Evolutionary conservation across 2,888 invertebrate genomes (phyloP), one percentile per base, ranked within the genome.

Genomic region (Aleiodes alternator): DNA sequence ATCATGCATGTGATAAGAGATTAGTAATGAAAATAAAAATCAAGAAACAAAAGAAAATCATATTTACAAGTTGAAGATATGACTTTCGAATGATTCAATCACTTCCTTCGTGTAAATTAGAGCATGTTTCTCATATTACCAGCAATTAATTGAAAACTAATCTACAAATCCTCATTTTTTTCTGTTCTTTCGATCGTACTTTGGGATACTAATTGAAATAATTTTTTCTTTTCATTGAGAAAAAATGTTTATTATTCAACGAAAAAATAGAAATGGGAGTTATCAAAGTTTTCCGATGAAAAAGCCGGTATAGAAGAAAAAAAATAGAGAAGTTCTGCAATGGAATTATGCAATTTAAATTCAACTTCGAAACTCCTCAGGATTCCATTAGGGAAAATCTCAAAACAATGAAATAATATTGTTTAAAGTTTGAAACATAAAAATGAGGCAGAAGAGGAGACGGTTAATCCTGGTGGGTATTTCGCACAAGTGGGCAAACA

Each of bases 401-500:
- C n/a, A 51, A 11, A 68, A 68, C 68, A 51, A 51, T 51, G 31
- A 31, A 51, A 51, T 31, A 68, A 51, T 68, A 51, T 68, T 68
- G 68, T 51, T 51, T 68, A 31, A 68, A 50, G 34, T 68, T 64
- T 43, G 23, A 43, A 48, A 38, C 16, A 14, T 64, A 64, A 64
- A 64, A 64, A 64, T 64, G 14, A 64, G n/a, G 64, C 7, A 43
- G 43, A 9, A 43, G 43, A 9, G 43, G 43, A 11, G 7, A 11
- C 43, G 43, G 43, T 43, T 64, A 64, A 64, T 64, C 64, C 64
- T 43, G 43, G 16, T 68, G 51, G 50, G 68, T 68, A 68, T 51
- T 68, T 68, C 23, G 68, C 68, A 68, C 50, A 51, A 68, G 64
- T 64, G 64, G 64, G 64, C 48, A 43, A 64, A 64, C 64, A 64